Conservation (phyloP, 1,140 invertebrate genomes). For the Capitella teleta region DNA sequence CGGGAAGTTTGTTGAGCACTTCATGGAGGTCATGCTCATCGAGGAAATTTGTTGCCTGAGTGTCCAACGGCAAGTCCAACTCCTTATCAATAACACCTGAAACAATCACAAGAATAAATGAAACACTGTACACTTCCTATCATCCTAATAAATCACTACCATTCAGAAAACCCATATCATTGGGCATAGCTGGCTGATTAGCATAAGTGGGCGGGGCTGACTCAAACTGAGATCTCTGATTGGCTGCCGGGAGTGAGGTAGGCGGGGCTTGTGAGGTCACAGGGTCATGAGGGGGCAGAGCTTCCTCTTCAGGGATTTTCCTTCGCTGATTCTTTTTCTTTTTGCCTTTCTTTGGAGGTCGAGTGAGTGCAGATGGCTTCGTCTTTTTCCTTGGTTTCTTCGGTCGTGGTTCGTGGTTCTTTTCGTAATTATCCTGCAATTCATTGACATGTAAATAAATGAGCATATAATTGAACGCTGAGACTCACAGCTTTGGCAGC, state of each 20-base stretch:
- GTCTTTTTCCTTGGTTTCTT: slow-evolving; percentile 68
- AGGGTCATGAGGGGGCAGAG: not conserved
- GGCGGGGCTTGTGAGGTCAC: not conserved
- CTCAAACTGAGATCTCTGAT: not conserved
- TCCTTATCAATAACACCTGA: slow-evolving; percentile 34
- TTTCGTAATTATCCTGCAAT: slow-evolving; percentile 60
- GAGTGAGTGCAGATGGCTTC: slow-evolving; percentile 56
- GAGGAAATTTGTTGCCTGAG: slow-evolving; percentile 46
- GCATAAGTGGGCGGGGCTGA: not conserved
- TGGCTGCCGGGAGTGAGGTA: not conserved
- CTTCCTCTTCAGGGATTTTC: not conserved
- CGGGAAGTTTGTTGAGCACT: slow-evolving; percentile 75
- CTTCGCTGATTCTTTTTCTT: slow-evolving; percentile 52
- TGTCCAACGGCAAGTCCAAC: slow-evolving; percentile 45
- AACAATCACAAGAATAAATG: slow-evolving; percentile 4
- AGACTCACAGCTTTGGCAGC: slow-evolving; percentile 42
- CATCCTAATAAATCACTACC: not conserved
- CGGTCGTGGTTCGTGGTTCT: slow-evolving; percentile 50
- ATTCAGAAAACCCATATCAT: not conserved
- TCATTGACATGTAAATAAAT: not conserved
- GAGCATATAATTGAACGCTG: not conserved
- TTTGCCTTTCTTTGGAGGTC: slow-evolving; percentile 55
- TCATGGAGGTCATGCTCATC: slow-evolving; percentile 81
- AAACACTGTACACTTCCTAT: not conserved
- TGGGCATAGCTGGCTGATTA: not conserved